Base-by-base conservation (phyloP, 2,888 invertebrate species). In the Eugnorisma glareosa region DNA sequence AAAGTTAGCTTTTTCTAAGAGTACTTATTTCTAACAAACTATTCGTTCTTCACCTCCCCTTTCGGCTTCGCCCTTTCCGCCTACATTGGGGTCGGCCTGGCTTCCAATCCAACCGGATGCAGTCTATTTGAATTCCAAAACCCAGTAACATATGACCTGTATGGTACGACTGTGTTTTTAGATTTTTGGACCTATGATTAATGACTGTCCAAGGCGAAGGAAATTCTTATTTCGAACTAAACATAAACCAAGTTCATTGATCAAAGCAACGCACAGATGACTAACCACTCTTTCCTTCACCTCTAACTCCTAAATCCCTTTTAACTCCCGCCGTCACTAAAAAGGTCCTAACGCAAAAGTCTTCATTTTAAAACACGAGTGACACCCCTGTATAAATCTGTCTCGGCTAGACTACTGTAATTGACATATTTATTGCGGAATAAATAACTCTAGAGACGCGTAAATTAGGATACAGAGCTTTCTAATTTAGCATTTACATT, bases 351-450 rank as follows among this genome's bases (percentile, higher is more conserved):
- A 75, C 28, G 67, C 73, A 82, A 84, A 84, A 85, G 86, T 82
- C 67, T 73, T 81, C 76, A 80, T 86, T 88, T 84, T 82, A 87
- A 88, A 88, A 82, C 81, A 74, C 81, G 72, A 54, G 73, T 74
- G 85, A 81, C 88, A 89, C 67, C 89, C 85, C 85, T 86, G 69
- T 75, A 90, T 94, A 93, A 93, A 93, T 94, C 93, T 90, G 89
- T 91, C 93, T 69, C 76, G 89, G 74, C 90, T 90, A 89, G 92
- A 86, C 90, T 89, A 88, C 91, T 87, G 91, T 94, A 94, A 94
- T 94, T 94, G 94, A 93, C 93, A 92, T 93, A 92, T 94, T 94
- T 94, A 94, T 94, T 92, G 91, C 93, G 81, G 89, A 91, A 92
- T 93, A 94, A 94, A 94, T 94, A 93, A 93, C 91, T 88, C 89